These are phyloP conservation scores for Paracentrotus lividus DNA, from an alignment of 53 echinoderm and acorn worm species.

Conservation along the genomic window DNA sequence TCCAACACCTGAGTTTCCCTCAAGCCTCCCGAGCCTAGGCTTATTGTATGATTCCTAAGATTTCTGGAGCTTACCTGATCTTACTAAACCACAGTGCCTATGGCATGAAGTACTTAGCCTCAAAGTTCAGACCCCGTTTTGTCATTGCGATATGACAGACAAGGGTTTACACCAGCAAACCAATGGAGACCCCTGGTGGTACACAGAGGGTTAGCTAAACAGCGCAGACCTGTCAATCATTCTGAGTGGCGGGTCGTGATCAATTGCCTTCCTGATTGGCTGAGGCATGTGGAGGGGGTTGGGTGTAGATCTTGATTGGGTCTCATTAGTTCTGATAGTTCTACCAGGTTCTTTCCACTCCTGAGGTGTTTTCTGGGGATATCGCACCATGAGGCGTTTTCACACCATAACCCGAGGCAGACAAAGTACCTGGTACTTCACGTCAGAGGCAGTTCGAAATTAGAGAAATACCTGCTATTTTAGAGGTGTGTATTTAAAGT, in stretches of 20 bases:
- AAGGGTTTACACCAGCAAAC: neutral
- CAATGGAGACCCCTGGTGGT: conserved; percentile 44
- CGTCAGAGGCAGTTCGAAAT: no score
- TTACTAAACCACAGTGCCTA: neutral
- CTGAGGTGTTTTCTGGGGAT: conserved; percentile 25
- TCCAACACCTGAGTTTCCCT: neutral
- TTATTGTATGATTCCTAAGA: neutral
- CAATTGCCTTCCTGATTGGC: conserved; percentile 62
- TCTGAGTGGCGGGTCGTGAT: conserved; percentile 60
- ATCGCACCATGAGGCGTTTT: neutral
- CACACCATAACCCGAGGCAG: no score
- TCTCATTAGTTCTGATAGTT: conserved; percentile 60
- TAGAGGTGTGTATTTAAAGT: no score
- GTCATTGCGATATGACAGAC: neutral
- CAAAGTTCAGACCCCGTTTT: neutral
- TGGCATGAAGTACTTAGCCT: neutral
- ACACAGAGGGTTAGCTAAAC: conserved; percentile 57
- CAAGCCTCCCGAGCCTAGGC: neutral
- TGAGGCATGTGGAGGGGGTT: conserved; percentile 64
- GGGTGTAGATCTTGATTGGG: conserved; percentile 53
- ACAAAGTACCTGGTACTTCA: no score
- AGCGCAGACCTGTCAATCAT: conserved; percentile 62
- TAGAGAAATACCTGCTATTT: no score
- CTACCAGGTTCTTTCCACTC: conserved; percentile 51
- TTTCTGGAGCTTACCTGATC: neutral